Evolutionary conservation across 1,140 invertebrate species (phyloP), one percentile per base, ranked within the genome.

Genomic region (Aculops lycopersici): DNA sequence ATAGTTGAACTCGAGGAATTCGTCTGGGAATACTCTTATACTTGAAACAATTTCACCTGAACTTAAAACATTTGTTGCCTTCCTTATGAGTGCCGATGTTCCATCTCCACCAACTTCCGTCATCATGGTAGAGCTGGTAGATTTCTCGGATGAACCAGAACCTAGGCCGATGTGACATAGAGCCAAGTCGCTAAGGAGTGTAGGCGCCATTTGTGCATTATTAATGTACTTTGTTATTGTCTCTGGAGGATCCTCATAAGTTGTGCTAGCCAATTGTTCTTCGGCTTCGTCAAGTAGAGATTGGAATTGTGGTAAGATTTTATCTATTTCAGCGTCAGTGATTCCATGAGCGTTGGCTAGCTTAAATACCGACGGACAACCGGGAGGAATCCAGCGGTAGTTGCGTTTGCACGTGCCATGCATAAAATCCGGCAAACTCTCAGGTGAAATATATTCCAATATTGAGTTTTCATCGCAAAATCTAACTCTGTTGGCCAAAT

Each of bases 351-450:
- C 24, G 14, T 16, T 17, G 4, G 24, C 17, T 21, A 43, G 14
- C 13, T 43, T 19, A n/a, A 20, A 35, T 20, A 37, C n/a, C n/a
- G 35, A 20, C 14, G 20, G 21, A 3, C 21, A 40, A 24, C 37
- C 39, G 35, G 37, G 40, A 16, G 45, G 45, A 15, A 45, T 40
- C 13, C 17, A 31, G 15, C 40, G 43, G 35, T 47, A 47, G 37
- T 43, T 36, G 14, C 38, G 31, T 21, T 15, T 43, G 35, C 42
- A 15, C 8, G 12, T 40, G 8, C 39, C 43, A 3, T 35, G 35
- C 39, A 41, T 41, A 41, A 41, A 44, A 38, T 41, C 39, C 4
- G 43, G 39, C 17, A 44, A 41, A 17, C 20, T 36, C 20, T 44
- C 43, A 4, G 17, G 17, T 12, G 35, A 18, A 16, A 42, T 42